Percentiles rank a stretch among this genome's conserved stretches.
Evolutionary conservation across 2,888 invertebrate genomes (phyloP).

Genomic region (Sinohyriopsis cumingii): DNA sequence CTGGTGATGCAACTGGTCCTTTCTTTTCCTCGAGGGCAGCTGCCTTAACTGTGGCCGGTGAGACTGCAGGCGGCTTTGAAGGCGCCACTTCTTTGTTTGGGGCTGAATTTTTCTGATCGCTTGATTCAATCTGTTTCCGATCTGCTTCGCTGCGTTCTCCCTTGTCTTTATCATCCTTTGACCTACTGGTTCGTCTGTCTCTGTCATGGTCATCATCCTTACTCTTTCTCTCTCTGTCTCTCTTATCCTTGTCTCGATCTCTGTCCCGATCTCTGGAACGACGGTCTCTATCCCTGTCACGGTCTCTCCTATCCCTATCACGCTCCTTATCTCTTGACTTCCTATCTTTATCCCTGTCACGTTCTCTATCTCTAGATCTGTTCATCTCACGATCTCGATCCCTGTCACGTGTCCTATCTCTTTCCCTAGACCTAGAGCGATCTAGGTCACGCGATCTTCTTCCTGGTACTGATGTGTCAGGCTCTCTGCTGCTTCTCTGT

Average conservation of each 20-base stretch:
- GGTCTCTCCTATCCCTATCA: conserved; percentile 21
- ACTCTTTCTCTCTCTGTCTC: conserved; percentile 4
- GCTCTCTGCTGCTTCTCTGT: too few species aligned
- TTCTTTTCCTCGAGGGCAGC: neutral
- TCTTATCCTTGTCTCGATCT: conserved; percentile 33
- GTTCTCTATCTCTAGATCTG: conserved; percentile 51
- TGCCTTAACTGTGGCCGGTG: neutral
- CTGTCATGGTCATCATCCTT: conserved; percentile 7
- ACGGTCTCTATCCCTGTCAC: conserved; percentile 25
- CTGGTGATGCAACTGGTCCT: neutral
- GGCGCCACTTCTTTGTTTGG: too few species aligned
- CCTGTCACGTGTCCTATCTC: conserved; percentile 30
- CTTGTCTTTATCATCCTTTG: conserved; percentile 16
- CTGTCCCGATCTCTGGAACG: conserved; percentile 27
- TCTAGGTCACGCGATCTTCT: conserved; percentile 10
- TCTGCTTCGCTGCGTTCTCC: conserved; percentile 18
- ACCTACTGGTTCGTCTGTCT: conserved; percentile 16
- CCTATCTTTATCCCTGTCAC: conserved; percentile 45
- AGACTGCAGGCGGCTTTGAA: too few species aligned
- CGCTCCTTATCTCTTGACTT: conserved; percentile 23
- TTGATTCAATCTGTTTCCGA: too few species aligned
- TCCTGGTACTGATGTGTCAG: neutral
- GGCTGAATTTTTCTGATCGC: too few species aligned
- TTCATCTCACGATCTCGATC: conserved; percentile 40
- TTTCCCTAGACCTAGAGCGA: conserved; percentile 3